A percentile compares a stretch with the other conserved stretches of the same genome.
These are phyloP conservation scores for Onychorhynchus coronatus DNA, from an alignment of 2,113 vertebrate species.

Conservation along the genomic window DNA sequence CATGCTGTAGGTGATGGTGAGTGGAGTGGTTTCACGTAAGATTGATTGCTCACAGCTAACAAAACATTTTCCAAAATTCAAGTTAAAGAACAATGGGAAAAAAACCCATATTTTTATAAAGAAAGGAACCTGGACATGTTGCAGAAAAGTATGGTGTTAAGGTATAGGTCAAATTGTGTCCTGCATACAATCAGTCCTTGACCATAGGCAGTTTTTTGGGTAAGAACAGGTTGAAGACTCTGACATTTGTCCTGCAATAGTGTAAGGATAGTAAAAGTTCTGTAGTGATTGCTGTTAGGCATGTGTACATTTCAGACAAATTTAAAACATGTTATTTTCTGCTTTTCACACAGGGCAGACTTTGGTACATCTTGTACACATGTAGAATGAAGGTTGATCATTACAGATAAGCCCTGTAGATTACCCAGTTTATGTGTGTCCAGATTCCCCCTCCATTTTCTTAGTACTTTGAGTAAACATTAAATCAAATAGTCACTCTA, in stretches of 20 bases:
- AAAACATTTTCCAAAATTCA: not conserved
- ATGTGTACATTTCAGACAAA: not conserved
- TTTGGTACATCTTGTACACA: not conserved
- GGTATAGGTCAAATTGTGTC: not conserved
- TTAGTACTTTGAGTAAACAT: not conserved
- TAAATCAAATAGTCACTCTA: not conserved
- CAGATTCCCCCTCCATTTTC: not conserved
- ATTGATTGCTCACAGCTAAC: not conserved
- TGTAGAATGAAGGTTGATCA: not conserved
- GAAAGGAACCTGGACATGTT: not conserved
- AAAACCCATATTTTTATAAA: not conserved
- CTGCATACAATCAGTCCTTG: not conserved
- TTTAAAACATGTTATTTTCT: not conserved
- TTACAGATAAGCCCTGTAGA: not conserved
- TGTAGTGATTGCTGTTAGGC: not conserved
- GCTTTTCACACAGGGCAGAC: not conserved
- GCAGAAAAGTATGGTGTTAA: not conserved
- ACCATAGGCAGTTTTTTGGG: not conserved
- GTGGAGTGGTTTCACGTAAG: not conserved
- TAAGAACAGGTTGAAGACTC: not conserved
- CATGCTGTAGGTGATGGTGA: not conserved
- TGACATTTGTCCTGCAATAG: not conserved
- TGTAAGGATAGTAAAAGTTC: not conserved
- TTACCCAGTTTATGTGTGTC: not conserved
- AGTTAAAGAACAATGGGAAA: not conserved